Evolutionary conservation across 2,888 invertebrate species (phyloP).

Genomic region (Cistogaster globosa): DNA sequence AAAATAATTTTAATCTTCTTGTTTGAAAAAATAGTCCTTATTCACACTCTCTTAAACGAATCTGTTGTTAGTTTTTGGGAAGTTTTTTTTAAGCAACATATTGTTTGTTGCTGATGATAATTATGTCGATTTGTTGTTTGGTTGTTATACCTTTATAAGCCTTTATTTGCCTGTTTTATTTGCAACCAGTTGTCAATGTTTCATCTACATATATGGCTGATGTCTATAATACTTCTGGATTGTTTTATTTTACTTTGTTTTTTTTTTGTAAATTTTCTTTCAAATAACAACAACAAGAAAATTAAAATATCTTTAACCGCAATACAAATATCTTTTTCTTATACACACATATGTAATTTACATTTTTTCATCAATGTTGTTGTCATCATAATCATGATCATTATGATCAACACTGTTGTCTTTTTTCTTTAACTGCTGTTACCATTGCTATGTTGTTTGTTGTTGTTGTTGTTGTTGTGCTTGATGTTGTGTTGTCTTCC

Average conservation of each 20-base stretch:
- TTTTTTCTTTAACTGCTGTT: slow-evolving; percentile 71
- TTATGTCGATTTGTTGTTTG: slow-evolving; percentile 15
- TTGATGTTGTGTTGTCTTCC: slow-evolving; percentile 34
- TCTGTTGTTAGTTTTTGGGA: slow-evolving; percentile 28
- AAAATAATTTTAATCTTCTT: background rate
- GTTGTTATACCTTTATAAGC: background rate
- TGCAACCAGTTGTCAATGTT: slow-evolving; percentile 65
- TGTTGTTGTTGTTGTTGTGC: slow-evolving; percentile 22
- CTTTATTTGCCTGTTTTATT: slow-evolving; percentile 55
- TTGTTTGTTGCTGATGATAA: slow-evolving; percentile 29
- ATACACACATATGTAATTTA: background rate
- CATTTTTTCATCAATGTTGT: slow-evolving; percentile 8
- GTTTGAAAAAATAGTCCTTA: background rate
- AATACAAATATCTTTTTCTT: slow-evolving; percentile 47
- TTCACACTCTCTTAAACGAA: slow-evolving; percentile 45
- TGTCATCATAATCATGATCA: slow-evolving; percentile 4
- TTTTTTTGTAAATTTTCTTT: slow-evolving; percentile 9
- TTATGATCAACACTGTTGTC: slow-evolving; percentile 17
- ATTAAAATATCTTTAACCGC: slow-evolving; percentile 45
- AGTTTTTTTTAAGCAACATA: slow-evolving; percentile 39
- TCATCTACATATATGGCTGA: slow-evolving; percentile 9
- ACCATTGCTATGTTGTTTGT: slow-evolving; percentile 17
- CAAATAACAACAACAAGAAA: slow-evolving; percentile 23
- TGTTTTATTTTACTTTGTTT: no score
- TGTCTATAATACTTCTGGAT: slow-evolving; percentile 10